Percentiles rank a stretch among this genome's conserved stretches.
phyloP scores from a whole-genome alignment of 1,140 invertebrate genomes.

The Trypoxylus dichotomus region DNA sequence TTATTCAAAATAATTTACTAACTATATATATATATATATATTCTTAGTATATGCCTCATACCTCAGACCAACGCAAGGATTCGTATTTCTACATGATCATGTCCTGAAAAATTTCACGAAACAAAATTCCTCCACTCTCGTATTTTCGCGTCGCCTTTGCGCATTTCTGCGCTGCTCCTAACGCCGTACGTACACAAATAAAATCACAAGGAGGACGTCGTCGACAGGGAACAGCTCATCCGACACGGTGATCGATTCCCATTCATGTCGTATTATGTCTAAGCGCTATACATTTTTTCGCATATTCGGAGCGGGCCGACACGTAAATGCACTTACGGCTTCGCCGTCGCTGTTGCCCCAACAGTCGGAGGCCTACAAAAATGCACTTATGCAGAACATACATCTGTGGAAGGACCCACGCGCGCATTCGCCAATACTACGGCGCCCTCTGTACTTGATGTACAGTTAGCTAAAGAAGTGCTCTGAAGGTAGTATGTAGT shows the following conservation, averaged over 20 bases:
- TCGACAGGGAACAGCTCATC: slow-evolving; percentile 43
- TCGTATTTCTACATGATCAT: not conserved
- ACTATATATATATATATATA: too few species aligned
- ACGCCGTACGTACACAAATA: slow-evolving; percentile 9
- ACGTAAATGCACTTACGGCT: slow-evolving; percentile 51
- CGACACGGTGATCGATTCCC: slow-evolving; percentile 49
- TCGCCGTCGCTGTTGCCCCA: slow-evolving; percentile 43
- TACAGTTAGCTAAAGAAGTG: not conserved
- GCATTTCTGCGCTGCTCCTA: not conserved
- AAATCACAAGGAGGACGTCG: slow-evolving; percentile 20
- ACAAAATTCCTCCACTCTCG: not conserved
- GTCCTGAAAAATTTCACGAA: not conserved
- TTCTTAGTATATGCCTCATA: too few species aligned
- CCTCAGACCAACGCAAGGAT: too few species aligned
- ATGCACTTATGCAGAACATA: slow-evolving; percentile 51
- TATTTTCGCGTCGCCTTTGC: not conserved
- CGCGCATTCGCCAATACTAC: slow-evolving; percentile 10
- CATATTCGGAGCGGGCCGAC: slow-evolving; percentile 49
- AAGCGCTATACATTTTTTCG: slow-evolving; percentile 46
- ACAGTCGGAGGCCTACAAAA: slow-evolving; percentile 46
- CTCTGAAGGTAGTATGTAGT: not conserved
- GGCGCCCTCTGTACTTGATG: not conserved
- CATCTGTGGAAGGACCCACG: slow-evolving; percentile 47
- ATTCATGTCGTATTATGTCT: slow-evolving; percentile 49
- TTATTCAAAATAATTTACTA: too few species aligned